These are phyloP conservation scores for Eulemur mongoz DNA, from an alignment of 2,797 vertebrate species.

Conservation along the genomic window DNA sequence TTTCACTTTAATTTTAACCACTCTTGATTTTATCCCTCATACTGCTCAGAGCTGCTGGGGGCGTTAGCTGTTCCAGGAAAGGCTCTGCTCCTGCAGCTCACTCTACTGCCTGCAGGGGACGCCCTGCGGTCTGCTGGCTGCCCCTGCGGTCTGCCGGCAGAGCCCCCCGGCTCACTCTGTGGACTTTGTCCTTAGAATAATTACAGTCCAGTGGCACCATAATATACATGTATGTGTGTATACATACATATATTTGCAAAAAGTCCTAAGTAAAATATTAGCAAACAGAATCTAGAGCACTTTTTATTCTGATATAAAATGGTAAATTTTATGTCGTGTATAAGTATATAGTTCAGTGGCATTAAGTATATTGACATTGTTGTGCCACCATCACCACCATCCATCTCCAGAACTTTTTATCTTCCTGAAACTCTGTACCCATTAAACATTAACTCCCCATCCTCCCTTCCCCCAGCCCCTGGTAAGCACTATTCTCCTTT, in stretches of 20 bases:
- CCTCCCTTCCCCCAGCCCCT: no score
- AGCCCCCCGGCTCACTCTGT: neutral
- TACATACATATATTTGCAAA: neutral
- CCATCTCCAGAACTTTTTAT: neutral
- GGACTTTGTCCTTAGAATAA: neutral
- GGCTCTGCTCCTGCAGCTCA: neutral
- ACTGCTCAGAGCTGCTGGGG: neutral
- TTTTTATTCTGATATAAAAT: neutral
- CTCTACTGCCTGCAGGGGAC: no score
- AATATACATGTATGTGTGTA: neutral
- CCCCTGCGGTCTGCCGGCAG: accelerated
- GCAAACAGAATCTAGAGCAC: neutral
- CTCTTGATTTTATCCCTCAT: neutral
- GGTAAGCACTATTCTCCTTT: neutral
- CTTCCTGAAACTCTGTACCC: no score
- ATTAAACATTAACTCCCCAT: neutral
- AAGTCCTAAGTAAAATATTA: neutral
- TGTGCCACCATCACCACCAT: neutral
- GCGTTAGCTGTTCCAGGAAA: neutral
- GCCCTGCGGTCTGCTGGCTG: accelerated
- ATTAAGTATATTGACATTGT: neutral
- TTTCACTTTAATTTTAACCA: neutral
- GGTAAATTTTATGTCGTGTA: no score
- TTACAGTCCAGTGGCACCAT: neutral
- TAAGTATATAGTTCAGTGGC: neutral